phyloP scores from a whole-genome alignment of 2,113 vertebrate species.

The Trogon melanurus region DNA sequence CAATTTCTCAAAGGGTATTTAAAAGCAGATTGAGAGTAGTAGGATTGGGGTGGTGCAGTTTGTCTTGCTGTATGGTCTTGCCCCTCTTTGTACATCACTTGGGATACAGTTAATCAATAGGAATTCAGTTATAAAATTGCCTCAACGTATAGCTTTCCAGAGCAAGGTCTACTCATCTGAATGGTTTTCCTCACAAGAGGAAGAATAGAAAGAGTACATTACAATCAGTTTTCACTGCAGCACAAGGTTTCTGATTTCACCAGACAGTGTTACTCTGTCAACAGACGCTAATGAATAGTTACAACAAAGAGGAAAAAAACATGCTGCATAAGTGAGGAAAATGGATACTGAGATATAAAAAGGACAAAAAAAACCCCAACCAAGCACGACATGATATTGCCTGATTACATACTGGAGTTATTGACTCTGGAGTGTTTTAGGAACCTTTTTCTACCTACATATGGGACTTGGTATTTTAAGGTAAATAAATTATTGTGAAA shows the following conservation, averaged over 20 bases:
- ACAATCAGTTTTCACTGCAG: neutral
- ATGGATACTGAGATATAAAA: neutral
- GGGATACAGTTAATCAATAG: neutral
- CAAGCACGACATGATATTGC: neutral
- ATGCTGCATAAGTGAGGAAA: neutral
- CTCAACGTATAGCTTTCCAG: conserved; percentile 5
- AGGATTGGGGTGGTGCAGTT: neutral
- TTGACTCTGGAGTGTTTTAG: neutral
- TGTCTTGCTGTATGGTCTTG: conserved; percentile 21
- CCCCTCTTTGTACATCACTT: neutral
- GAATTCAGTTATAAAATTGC: conserved; percentile 19
- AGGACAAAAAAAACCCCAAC: neutral
- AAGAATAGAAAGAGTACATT: neutral
- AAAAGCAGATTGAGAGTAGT: conserved; percentile 18
- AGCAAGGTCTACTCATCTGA: neutral
- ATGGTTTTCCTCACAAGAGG: neutral
- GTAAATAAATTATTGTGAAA: neutral
- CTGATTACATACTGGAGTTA: neutral
- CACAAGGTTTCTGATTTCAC: neutral
- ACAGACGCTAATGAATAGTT: neutral
- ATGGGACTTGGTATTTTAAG: neutral
- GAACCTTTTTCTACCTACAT: neutral
- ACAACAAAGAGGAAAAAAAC: neutral
- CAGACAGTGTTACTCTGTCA: neutral
- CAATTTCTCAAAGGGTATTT: conserved; percentile 30